Evolutionary conservation across 1,140 invertebrate genomes (phyloP).

Genomic region (Manduca sexta): DNA sequence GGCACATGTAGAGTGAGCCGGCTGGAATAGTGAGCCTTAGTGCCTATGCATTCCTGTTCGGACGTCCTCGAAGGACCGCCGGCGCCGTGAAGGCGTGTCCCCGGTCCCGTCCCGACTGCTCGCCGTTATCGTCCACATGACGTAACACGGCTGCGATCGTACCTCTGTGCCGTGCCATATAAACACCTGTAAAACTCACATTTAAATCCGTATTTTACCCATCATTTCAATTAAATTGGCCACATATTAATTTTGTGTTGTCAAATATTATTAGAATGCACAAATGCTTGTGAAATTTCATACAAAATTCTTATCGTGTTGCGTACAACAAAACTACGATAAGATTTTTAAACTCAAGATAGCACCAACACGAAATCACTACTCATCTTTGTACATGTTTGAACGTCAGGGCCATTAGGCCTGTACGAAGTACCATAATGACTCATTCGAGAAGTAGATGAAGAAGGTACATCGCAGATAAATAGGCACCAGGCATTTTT

Average conservation of each 20-base stretch:
- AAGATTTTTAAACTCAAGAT: slow-evolving; percentile 18
- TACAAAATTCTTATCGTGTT: slow-evolving; percentile 20
- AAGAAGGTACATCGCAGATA: no score
- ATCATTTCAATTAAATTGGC: no score
- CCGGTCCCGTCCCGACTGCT: slow-evolving; percentile 60
- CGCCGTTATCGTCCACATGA: slow-evolving; percentile 59
- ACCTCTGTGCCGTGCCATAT: neutral
- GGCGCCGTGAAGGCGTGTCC: slow-evolving; percentile 67
- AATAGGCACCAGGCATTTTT: slow-evolving; percentile 1
- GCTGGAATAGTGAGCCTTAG: slow-evolving; percentile 38
- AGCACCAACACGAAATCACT: slow-evolving; percentile 2
- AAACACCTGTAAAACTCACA: neutral
- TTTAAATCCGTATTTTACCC: neutral
- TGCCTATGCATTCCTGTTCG: slow-evolving; percentile 53
- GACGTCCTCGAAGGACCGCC: slow-evolving; percentile 55
- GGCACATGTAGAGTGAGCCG: slow-evolving; percentile 57
- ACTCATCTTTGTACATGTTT: neutral
- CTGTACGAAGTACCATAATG: no score
- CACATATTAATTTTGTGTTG: no score
- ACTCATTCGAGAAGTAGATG: no score
- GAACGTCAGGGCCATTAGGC: no score
- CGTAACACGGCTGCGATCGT: slow-evolving; percentile 48
- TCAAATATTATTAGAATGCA: no score
- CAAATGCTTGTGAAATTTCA: no score
- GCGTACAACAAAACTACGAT: slow-evolving; percentile 25